Base-by-base conservation (phyloP, 2,888 invertebrate species). In the Calameuta idolon region DNA sequence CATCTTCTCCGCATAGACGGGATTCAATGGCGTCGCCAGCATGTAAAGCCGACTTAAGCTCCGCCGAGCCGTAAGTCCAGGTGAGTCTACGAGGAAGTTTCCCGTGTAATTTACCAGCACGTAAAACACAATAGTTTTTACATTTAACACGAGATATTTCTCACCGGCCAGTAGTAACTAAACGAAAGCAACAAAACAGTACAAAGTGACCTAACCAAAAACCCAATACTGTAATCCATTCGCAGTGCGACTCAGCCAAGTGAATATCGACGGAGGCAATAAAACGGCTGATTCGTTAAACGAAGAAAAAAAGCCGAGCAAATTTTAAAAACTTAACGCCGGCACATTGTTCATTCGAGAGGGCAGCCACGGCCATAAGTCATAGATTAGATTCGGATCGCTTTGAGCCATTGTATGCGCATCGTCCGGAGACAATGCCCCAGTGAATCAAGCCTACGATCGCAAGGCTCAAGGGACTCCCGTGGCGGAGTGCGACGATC, bases 331-430 rank as follows among this genome's bases (percentile, higher is more conserved):
- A 55, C 55, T 55, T 23, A 9, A 55, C 79, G 82, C 77, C 80
- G 23, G 81, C 81, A 81, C 82, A 86, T 86, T 86, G 85, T 86
- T 85, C 85, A 84, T 85, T 86, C 86, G 84, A 85, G 82, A 81
- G 83, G 81, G 82, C 81, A 84, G 80, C 81, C 80, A 79, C 82
- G 79, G 76, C 83, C 83, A 83, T 86, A 87, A 86, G 83, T 86
- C 85, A 86, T 86, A 86, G 85, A 86, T 86, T 86, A 86, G 86
- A 83, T 82, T 86, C 82, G 81, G 85, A 86, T 86, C 87, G 84
- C 81, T 85, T 82, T 86, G 84, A 82, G 83, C 83, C 85, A 87
- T 86, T 86, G 85, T 86, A 87, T 85, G 86, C 86, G 87, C 83
- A 86, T 85, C 85, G 81, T 79, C 68, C 79, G 71, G 80, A 85